Evolutionary conservation across 2,113 vertebrate genomes (phyloP), one percentile per base, ranked within the genome.

Genomic region (Prunella himalayana): DNA sequence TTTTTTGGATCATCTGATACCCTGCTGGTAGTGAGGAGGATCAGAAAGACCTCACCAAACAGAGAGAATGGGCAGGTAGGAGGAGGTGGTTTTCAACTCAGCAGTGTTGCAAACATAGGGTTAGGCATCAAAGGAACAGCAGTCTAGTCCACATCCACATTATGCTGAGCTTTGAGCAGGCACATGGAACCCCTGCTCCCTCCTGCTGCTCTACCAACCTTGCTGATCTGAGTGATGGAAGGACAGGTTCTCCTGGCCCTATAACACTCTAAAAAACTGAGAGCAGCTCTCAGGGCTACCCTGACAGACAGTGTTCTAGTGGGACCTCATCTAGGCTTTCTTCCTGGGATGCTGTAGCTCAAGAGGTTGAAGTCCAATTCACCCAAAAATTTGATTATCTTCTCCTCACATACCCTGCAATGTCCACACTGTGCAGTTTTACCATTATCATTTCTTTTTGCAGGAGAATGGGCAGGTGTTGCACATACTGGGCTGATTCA

Each of bases 401-500:
- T 59, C 28, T 79, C 41, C 39, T 75, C 24, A 41, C 25, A 10
- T n/a, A 61, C 70, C 27, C 25, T 82, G 27, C 23, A 21, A 15
- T 66, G 20, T 72, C 33, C 50, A 47, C 21, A 8, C 14, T 59
- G 53, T 49, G 30, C 28, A 86, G 20, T 70, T 86, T 68, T 54
- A 24, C 9, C 6, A 5, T 61, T 42, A 30, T 27, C 0, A 0
- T 53, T 63, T 57, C n/a, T 18, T 64, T 16, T 6, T 73, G 33
- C 15, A 70, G 35, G 30, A 70, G 31, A 65, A 54, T 23, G 31
- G 28, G 20, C 16, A 51, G 9, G 7, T 45, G 14, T 78, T 94
- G 25, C 18, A 63, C 31, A 42, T 45, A 33, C 23, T 21, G 30
- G 2, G 13, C 14, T 81, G 51, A 54, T 78, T 70, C 11, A 50